phyloP scores from a whole-genome alignment of 1,140 invertebrate genomes.

The Drosophila pseudoananassae region DNA sequence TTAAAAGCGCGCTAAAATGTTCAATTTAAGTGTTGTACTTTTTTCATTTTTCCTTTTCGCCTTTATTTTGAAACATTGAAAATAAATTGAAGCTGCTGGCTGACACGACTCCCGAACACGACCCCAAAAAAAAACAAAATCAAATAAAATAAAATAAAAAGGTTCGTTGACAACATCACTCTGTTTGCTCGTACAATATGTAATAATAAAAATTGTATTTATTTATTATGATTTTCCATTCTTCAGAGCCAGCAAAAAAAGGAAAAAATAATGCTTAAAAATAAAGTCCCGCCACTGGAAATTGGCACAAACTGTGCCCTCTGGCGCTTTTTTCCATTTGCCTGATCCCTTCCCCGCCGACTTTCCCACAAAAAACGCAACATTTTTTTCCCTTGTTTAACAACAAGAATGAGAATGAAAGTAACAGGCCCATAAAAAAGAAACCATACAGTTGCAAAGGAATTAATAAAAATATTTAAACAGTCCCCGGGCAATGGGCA shows the following conservation, averaged over 20 bases:
- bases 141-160: slow-evolving; percentile 34
- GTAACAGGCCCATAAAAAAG: neutral
- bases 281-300: slow-evolving; percentile 38
- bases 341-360: neutral
- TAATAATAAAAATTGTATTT: slow-evolving; percentile 73
- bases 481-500: slow-evolving; percentile 46
- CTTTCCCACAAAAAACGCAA: slow-evolving; percentile 30
- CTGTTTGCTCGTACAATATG: slow-evolving; percentile 46
- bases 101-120: slow-evolving; percentile 12
- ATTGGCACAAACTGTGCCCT: slow-evolving; percentile 61
- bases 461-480: slow-evolving; percentile 46
- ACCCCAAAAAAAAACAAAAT: neutral
- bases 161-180: slow-evolving; percentile 62
- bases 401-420: slow-evolving; percentile 29
- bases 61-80: slow-evolving; percentile 67
- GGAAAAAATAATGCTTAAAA: slow-evolving; percentile 1
- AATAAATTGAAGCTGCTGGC: slow-evolving; percentile 75
- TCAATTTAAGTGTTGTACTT: slow-evolving; percentile 73
- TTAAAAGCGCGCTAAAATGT: slow-evolving; percentile 82
- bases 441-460: slow-evolving; percentile 16
- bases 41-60: slow-evolving; percentile 8
- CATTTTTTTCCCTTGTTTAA: slow-evolving; percentile 50
- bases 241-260: slow-evolving; percentile 45
- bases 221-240: slow-evolving; percentile 79
- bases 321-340: slow-evolving; percentile 29